A percentile compares a stretch with the other conserved stretches of the same genome.
phyloP scores from a whole-genome alignment of 2,113 vertebrate genomes.

The Carollia perspicillata region DNA sequence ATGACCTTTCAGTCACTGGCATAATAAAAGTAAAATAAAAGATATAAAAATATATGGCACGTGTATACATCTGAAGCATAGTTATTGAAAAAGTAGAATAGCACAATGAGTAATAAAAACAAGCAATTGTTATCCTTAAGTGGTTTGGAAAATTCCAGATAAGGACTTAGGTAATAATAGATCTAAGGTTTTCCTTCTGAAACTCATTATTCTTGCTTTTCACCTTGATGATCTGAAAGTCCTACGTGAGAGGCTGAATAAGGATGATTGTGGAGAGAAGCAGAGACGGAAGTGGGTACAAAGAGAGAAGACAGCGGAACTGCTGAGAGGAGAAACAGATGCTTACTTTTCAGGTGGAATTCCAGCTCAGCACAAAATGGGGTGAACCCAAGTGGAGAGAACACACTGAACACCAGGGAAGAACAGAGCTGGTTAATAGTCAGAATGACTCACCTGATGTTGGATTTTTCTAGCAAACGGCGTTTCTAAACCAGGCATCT shows the following conservation, averaged over 20 bases:
- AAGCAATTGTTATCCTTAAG: background rate
- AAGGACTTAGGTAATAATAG: background rate
- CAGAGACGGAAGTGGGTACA: background rate
- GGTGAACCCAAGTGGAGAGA: constrained; percentile 51
- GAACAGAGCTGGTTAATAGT: constrained; percentile 51
- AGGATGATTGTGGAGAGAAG: background rate
- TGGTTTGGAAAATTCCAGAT: constrained; percentile 37
- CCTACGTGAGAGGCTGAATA: background rate
- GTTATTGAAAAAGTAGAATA: background rate
- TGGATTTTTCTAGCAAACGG: constrained; percentile 59
- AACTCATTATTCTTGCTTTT: constrained; percentile 64
- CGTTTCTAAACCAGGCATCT: constrained; percentile 67
- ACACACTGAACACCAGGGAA: background rate
- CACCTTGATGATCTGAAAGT: constrained; percentile 51
- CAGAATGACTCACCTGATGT: constrained; percentile 57
- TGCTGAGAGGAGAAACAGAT: constrained; percentile 64
- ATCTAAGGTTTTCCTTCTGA: constrained; percentile 38
- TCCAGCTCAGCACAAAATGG: constrained; percentile 35
- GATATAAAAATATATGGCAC: background rate
- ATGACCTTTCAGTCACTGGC: constrained; percentile 23
- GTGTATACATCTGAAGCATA: background rate
- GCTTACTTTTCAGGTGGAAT: constrained; percentile 62
- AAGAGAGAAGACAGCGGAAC: background rate
- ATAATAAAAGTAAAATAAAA: constrained; percentile 52
- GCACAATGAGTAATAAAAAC: constrained; percentile 24